Base-by-base conservation (phyloP, 1,140 invertebrate genomes). In the Coelopa frigida region DNA sequence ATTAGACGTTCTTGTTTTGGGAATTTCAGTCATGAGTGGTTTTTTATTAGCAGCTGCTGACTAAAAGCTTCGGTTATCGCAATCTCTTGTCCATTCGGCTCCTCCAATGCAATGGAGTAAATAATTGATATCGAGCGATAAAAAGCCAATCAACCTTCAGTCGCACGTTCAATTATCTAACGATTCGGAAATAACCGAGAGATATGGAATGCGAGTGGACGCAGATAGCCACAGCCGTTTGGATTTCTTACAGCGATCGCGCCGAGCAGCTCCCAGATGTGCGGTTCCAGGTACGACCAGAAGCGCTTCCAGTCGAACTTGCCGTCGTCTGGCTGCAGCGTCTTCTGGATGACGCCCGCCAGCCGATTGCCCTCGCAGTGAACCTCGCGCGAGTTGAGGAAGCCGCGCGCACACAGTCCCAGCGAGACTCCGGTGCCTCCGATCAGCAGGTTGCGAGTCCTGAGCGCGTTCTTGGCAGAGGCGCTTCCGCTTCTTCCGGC, bases 281-380 rank as follows among this genome's bases (percentile, higher is more conserved):
- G 71, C 21, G 77, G 76, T 48, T 78, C 61, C 57, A 80, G 53
- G 71, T 85, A 75, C 55, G 75, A 57, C 74, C 81, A 79, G 60
- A 85, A 75, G 52, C 74, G 72, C 57, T 70, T 55, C 81, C 81
- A 77, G 70, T 80, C 65, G 72, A 79, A 78, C 72, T 74, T 52
- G 6, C 70, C 59, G 15, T 71, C 63, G 6, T 68, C 57, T 12
- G 63, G 54, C 33, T 70, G 55, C 12, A 71, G 55, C 14, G 57
- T 70, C 2, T 60, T 65, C 44, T 75, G 74, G 29, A 55, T 24
- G 0, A 57, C 48, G 12, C 61, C 58, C 0, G 51, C 51, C 42
- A 68, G 44, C 1, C 64, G 64, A 35, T 58, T 68, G 12, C 49
- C 58, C 42, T 68, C 64, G 39, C 64, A 68, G 27, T 58, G 44